Evolutionary conservation across 2,888 invertebrate species (phyloP).

Genomic region (Xestia xanthographa): DNA sequence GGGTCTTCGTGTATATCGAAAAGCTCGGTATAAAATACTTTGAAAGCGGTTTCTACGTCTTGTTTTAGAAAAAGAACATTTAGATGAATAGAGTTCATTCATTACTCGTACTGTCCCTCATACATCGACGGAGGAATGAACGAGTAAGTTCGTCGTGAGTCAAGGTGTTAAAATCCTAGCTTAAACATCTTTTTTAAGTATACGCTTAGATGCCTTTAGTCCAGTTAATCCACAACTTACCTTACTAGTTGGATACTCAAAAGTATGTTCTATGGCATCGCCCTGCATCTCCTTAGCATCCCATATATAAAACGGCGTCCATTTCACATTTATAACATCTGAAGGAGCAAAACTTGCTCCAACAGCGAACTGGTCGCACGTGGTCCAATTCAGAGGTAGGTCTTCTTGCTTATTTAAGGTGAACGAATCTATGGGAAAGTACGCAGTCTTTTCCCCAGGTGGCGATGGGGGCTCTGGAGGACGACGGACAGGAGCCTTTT

Average conservation of each 20-base stretch:
- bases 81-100: not conserved
- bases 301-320: slow-evolving; percentile 84
- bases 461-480: accelerated
- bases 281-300: slow-evolving; percentile 43
- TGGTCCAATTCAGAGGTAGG: slow-evolving; percentile 72
- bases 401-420: not conserved
- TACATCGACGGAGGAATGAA: not conserved
- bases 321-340: slow-evolving; percentile 77
- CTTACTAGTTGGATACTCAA: slow-evolving; percentile 77
- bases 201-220: not conserved
- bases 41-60: not conserved
- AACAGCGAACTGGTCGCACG: slow-evolving; percentile 78
- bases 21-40: not conserved
- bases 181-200: not conserved
- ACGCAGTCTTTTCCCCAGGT: not conserved
- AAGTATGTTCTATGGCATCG: slow-evolving; percentile 69
- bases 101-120: not conserved
- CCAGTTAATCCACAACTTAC: slow-evolving; percentile 61
- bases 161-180: not conserved
- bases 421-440: slow-evolving; percentile 17
- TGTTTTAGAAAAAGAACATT: not conserved
- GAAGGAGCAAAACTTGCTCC: slow-evolving; percentile 75
- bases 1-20: not conserved
- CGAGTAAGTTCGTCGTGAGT: not conserved
- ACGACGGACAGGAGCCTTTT: accelerated